Evolutionary conservation across 2,888 invertebrate genomes (phyloP), one percentile per base, ranked within the genome.

Genomic region (Lordiphosa fenestrarum): DNA sequence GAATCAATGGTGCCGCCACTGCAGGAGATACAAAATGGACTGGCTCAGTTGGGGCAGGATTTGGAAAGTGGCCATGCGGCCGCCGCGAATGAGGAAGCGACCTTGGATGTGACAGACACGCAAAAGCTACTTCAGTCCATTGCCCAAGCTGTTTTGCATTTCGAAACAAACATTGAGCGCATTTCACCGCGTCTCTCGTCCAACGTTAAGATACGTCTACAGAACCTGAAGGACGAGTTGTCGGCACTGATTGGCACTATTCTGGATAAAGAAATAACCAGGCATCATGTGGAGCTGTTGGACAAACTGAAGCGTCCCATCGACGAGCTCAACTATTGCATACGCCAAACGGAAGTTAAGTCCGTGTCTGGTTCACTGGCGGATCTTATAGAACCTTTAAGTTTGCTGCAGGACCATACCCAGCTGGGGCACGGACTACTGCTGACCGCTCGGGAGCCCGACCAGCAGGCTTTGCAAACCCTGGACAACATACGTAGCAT

Each of bases 221-320:
- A 71, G 38, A 87, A 62, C 88, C 90, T 88, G 85, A 92, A 86
- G 89, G 91, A 90, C 84, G 86, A 91, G 69, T 84, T 92, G 13
- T 92, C 92, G 0, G 91, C 91, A 66, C 86, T 92, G 7, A 89
- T 93, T 53, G 92, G 92, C 83, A 91, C 91, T 63, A 91, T 92
- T 4, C 90, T 92, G 53, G 91, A 92, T 68, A 84, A 77, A 15
- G 84, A 87, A 6, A 78, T 90, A 2, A 85, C 86, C 21, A 87
- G 87, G 23, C 87, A 88, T 53, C 88, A 88, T 41, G 73, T 92
- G 4, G 88, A 89, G 5, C 87, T 91, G 6, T 76, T 92, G 10
- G 91, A 91, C 62, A 90, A 89, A 68, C 75, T 92, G 1, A 90
- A 91, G 33, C 90, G 90, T 39, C 91, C 92, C 0, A 85, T 92